Base-by-base conservation (phyloP, 2,888 invertebrate species). In the Myopa testacea region DNA sequence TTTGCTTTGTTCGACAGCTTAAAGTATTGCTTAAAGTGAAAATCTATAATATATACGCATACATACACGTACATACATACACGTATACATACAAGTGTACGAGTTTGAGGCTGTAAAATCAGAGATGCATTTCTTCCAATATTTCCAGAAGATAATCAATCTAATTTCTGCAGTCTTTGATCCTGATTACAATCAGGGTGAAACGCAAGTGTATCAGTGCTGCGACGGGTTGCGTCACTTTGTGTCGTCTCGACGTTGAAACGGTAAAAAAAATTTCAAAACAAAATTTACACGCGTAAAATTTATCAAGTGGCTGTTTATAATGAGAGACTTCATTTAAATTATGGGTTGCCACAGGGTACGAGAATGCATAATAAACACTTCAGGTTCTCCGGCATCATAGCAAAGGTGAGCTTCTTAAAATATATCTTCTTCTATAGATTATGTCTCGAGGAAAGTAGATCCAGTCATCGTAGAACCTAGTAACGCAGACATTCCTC, bases 281-380 rank as follows among this genome's bases (percentile, higher is more conserved):
- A 37, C 37, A 14, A 65, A 65, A 37, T 40, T 40, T 67, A 67
- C 40, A 38, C 67, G 67, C 67, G 67, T 16, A 67, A 67, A 67
- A 67, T 67, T 65, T 40, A 40, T 67, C 40, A 67, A 67, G 67
- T 38, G 40, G 67, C 40, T 40, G 40, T 37, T 67, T 67, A 40
- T 67, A 38, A 12, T 38, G 40, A 67, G 67, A 67, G 67, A 40
- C 37, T 67, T 40, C 37, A 10, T 45, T 45, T 45, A 45, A 45
- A 45, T 45, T 45, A 10, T 45, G 45, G 55, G 55, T 55, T 55
- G 55, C 55, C 55, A 5, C 7, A 45, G 40, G 40, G 8, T 8
- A n/a, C n/a, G n/a, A n/a, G n/a, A n/a, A n/a, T n/a, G n/a, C n/a
- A n/a, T 40, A 40, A 6, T 40, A 40, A 40, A 40, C 40, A n/a